A percentile compares a stretch with the other conserved stretches of the same genome.
phyloP scores from a whole-genome alignment of 2,113 vertebrate species.

The Peromyscus californicus region DNA sequence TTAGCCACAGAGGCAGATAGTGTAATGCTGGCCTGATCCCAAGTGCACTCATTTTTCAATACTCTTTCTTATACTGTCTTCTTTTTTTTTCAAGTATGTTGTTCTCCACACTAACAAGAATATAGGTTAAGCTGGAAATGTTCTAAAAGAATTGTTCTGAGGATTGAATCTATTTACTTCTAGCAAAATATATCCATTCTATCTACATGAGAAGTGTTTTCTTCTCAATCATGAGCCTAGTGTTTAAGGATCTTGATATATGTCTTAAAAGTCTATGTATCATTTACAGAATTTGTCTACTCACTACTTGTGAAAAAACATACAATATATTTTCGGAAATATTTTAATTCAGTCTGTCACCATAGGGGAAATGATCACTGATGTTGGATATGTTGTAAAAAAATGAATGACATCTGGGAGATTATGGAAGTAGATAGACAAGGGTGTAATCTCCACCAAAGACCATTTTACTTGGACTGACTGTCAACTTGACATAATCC shows the following conservation, averaged over 20 bases:
- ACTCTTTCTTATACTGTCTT: neutral
- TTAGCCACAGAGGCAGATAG: neutral
- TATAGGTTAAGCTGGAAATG: neutral
- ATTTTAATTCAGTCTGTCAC: neutral
- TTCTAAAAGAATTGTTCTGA: neutral
- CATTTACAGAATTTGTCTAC: neutral
- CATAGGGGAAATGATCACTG: neutral
- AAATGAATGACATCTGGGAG: neutral
- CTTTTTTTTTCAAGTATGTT: neutral
- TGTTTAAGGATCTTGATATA: neutral
- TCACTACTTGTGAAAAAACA: neutral
- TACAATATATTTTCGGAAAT: neutral
- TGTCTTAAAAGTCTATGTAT: neutral
- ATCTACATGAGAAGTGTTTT: neutral
- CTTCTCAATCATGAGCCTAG: neutral
- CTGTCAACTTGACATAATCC: neutral
- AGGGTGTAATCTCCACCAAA: neutral
- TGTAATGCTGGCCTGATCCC: neutral
- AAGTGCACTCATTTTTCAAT: neutral
- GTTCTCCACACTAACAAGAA: neutral
- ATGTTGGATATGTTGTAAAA: neutral
- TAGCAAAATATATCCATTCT: neutral
- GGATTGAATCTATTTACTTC: neutral
- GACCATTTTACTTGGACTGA: neutral
- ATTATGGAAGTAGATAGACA: neutral